Conservation (phyloP, 2,797 vertebrate genomes). For the Siniperca scherzeri region DNA sequence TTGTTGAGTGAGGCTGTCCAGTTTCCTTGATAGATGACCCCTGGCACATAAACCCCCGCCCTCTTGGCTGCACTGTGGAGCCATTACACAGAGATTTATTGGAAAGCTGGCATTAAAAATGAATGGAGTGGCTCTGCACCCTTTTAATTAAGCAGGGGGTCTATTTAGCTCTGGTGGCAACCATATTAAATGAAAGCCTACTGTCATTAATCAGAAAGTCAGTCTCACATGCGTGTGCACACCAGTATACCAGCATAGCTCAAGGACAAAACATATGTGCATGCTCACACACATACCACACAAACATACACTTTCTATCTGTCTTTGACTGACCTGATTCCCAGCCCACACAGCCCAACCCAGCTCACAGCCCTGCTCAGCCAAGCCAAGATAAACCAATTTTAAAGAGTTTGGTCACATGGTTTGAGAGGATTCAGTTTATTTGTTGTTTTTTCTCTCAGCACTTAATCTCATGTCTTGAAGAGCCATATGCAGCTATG, state of each 20-base stretch:
- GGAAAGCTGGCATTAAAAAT: constrained; percentile 79
- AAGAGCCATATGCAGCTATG: background rate
- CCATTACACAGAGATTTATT: constrained; percentile 64
- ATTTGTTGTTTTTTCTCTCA: background rate
- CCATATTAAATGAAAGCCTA: constrained; percentile 64
- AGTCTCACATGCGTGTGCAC: background rate
- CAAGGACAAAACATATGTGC: background rate
- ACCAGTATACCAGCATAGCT: background rate
- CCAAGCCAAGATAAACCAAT: background rate
- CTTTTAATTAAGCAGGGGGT: constrained; percentile 79
- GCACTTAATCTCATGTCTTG: background rate
- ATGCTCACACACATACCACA: background rate
- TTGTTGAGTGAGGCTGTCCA: background rate
- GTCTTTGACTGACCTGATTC: constrained; percentile 26
- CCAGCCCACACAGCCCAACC: background rate
- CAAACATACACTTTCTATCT: background rate
- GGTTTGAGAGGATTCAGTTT: background rate
- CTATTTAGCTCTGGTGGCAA: constrained; percentile 70
- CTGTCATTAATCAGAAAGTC: constrained; percentile 74
- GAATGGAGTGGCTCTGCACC: constrained; percentile 70
- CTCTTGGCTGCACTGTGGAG: constrained; percentile 25
- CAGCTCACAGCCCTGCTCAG: background rate
- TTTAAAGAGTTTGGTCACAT: background rate
- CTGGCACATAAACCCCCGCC: constrained; percentile 20
- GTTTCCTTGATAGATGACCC: constrained; percentile 62